Evolutionary conservation across 2,113 vertebrate genomes (phyloP), one percentile per base, ranked within the genome.

Genomic region (Boulengeromyrus knoepffleri): DNA sequence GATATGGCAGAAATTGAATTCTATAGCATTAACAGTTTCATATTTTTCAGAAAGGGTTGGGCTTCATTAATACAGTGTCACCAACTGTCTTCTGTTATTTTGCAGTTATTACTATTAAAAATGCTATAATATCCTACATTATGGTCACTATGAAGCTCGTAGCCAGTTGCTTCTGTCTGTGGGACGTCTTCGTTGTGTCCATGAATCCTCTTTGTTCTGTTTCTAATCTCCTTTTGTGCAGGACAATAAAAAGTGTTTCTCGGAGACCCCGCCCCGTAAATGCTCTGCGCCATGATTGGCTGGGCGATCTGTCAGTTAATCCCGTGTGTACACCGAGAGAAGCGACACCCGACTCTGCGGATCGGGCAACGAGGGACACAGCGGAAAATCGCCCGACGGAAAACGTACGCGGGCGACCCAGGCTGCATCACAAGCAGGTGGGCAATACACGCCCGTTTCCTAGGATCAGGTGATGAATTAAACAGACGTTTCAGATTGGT

Each of bases 291-390:
- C 89, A 52, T 92, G 93, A 96, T 93, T 96, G 94, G 96, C 91
- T 88, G 88, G 4, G 13, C 2, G 47, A 89, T 31, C 91, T 92
- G 77, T 96, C 95, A 91, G 89, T 94, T 94, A 94, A 87, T 7
- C 10, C 49, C 3, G 50, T 31, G 89, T 89, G 92, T 77, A 88
- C 84, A 9, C 56, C 49, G 77, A 91, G 92, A 93, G 91, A 90
- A 94, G 92, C 92, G 92, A 96, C 96, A 96, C 96, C 96, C 95
- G 95, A 93, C 92, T 95, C 92, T 91, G 92, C 94, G 93, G 94
- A 93, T 94, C 94, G 95, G 94, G 95, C 95, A 93, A 95, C 94
- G 93, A 93, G 85, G 84, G 77, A 84, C 84, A 31, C 85, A 24
- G 5, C 19, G 52, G 56, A 13, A 17, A 39, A 47, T 39, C 77